Conservation (phyloP, 2,797 vertebrate genomes). For the Sternotherus odoratus region DNA sequence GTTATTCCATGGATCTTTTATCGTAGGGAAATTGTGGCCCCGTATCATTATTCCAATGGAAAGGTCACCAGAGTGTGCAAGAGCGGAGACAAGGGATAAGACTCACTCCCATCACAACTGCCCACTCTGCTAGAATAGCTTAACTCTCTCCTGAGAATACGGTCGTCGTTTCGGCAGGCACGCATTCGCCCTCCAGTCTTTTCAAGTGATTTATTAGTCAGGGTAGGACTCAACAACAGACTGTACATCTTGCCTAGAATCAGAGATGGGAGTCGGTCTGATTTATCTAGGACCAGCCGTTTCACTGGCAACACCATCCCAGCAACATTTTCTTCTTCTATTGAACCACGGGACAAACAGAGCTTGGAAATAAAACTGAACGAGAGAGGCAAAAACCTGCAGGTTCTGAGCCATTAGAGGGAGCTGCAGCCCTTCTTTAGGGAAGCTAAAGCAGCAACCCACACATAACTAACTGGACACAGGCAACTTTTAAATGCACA, state of each 20-base stretch:
- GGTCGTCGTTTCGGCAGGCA: not conserved
- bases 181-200: not conserved
- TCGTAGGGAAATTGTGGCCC: not conserved
- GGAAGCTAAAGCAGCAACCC: not conserved
- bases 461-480: not conserved
- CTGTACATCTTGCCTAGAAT: not conserved
- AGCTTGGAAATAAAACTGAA: not conserved
- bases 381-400: not conserved
- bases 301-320: not conserved
- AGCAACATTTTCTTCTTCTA: not conserved
- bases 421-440: constrained; percentile 72
- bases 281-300: not conserved
- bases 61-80: constrained; percentile 12
- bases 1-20: not conserved
- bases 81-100: not conserved
- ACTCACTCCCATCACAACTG: constrained; percentile 40
- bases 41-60: constrained; percentile 17
- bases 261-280: not conserved
- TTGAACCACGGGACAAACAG: not conserved
- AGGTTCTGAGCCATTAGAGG: constrained; percentile 71
- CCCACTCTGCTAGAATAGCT: constrained; percentile 21
- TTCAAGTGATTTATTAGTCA: not conserved
- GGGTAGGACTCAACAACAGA: not conserved
- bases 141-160: not conserved
- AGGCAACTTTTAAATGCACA: not conserved